phyloP scores from a whole-genome alignment of 2,797 vertebrate species.

The Natrix natrix region DNA sequence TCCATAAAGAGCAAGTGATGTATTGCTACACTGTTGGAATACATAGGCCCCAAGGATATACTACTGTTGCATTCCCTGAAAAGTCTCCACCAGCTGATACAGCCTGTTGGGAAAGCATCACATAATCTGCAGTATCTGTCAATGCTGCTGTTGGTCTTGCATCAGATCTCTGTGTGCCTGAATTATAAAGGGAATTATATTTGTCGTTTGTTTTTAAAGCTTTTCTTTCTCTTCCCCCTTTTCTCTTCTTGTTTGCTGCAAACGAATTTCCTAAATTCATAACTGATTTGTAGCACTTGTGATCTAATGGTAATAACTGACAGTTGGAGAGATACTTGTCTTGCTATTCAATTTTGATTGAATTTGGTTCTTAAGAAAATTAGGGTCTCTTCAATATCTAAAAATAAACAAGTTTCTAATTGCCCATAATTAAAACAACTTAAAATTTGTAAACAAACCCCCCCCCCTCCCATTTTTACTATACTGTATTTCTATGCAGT shows the following conservation, averaged over 20 bases:
- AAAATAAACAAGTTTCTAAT: not conserved
- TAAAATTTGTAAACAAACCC: not conserved
- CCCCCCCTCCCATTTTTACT: not conserved
- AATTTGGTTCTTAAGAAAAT: not conserved
- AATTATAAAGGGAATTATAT: constrained; percentile 18
- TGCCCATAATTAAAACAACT: not conserved
- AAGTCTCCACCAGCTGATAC: not conserved
- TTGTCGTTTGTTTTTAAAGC: not conserved
- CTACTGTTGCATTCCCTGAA: constrained; percentile 11
- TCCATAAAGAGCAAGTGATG: not conserved
- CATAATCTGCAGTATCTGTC: not conserved
- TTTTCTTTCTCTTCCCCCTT: not conserved
- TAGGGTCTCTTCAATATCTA: not conserved
- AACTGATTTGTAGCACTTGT: not conserved
- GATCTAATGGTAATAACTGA: not conserved
- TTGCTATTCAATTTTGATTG: not conserved
- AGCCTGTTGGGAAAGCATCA: not conserved
- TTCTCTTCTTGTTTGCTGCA: not conserved
- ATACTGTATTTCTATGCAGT: not conserved
- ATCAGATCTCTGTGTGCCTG: constrained; percentile 16
- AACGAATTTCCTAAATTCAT: not conserved
- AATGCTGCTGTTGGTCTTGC: not conserved
- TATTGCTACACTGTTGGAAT: not conserved
- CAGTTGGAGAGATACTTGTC: not conserved
- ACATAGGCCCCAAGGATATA: not conserved